Percentiles rank a stretch among this genome's conserved stretches.
These are phyloP conservation scores for Antheraea pernyi DNA, from an alignment of 1,140 invertebrate species.

Conservation along the genomic window DNA sequence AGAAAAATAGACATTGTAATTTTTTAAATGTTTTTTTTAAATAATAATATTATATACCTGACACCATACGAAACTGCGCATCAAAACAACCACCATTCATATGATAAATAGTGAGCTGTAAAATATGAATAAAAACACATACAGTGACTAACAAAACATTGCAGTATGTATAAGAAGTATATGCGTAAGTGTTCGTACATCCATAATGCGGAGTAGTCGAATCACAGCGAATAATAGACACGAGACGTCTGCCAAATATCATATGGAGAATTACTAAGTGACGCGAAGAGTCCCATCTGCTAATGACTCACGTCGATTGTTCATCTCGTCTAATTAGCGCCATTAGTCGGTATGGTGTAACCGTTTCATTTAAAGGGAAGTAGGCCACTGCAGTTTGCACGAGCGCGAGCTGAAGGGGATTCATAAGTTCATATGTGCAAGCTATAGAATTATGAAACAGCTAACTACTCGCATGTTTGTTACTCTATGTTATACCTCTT, in stretches of 20 bases:
- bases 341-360: neutral
- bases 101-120: neutral
- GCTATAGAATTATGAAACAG: too few relatives aligned
- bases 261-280: neutral
- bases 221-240: neutral
- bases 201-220: neutral
- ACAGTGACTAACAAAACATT: neutral
- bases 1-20: too few relatives aligned
- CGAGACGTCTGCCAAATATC: neutral
- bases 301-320: neutral
- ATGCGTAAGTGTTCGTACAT: neutral
- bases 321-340: constrained; percentile 1
- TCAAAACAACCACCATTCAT: neutral
- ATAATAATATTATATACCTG: too few relatives aligned
- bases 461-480: too few relatives aligned
- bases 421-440: neutral
- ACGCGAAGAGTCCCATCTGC: neutral
- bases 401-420: too few relatives aligned
- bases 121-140: neutral
- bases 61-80: neutral
- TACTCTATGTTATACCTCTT: too few relatives aligned
- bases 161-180: neutral
- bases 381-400: neutral
- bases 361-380: neutral
- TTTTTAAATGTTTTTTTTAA: too few relatives aligned